These are phyloP conservation scores for Onychostruthus taczanowskii DNA, from an alignment of 2,113 vertebrate species.

Conservation along the genomic window DNA sequence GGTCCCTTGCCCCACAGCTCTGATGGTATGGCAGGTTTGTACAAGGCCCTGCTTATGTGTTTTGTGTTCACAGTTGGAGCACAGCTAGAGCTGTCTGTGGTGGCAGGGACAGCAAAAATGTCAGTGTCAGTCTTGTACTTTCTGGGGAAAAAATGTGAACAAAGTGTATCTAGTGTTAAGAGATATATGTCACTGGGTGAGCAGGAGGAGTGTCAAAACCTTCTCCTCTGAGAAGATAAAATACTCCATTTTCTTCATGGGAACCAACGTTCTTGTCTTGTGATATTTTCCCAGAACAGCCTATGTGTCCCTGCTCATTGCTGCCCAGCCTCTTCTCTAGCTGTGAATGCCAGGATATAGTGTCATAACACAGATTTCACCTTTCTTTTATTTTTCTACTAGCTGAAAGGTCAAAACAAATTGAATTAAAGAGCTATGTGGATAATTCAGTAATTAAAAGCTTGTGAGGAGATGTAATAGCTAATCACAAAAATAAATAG, in stretches of 20 bases:
- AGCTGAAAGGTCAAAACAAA: not conserved
- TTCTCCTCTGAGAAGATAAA: not conserved
- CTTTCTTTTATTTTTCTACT: not conserved
- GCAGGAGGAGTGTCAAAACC: not conserved
- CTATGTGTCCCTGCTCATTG: not conserved
- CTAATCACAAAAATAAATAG: constrained; percentile 8
- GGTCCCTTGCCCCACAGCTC: not conserved
- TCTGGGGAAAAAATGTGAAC: not conserved
- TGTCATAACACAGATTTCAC: not conserved
- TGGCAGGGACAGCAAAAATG: not conserved
- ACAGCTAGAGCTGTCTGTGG: not conserved
- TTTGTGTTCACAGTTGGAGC: accelerated
- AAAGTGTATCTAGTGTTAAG: not conserved
- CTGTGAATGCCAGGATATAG: not conserved
- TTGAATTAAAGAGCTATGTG: not conserved
- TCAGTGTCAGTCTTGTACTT: not conserved
- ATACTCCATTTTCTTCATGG: not conserved
- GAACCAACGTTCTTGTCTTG: not conserved
- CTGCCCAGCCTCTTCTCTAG: not conserved
- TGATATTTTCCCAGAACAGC: not conserved
- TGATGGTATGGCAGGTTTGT: not conserved
- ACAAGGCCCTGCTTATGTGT: not conserved
- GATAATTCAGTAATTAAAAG: constrained; percentile 20
- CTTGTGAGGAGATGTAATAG: not conserved
- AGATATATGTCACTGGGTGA: not conserved